phyloP scores from a whole-genome alignment of 1,140 invertebrate genomes.

The Temnothorax curvispinosus region DNA sequence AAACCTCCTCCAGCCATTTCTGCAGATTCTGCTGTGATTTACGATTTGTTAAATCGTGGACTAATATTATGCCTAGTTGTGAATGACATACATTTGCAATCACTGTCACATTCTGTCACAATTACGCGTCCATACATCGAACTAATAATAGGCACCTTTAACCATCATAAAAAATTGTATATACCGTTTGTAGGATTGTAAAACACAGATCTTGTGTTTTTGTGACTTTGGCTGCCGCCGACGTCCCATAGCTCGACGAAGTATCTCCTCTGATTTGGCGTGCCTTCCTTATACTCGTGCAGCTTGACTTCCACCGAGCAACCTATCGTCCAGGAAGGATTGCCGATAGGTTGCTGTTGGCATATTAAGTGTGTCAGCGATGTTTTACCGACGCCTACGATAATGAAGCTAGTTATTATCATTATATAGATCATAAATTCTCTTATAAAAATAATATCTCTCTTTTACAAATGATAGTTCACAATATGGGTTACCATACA shows the following conservation, averaged over 20 bases:
- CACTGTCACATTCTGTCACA: conserved; percentile 18
- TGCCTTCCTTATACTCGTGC: conserved; percentile 98
- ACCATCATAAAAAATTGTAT: conserved; percentile 59
- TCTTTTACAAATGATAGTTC: not conserved
- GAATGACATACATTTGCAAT: conserved; percentile 60
- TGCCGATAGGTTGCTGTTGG: conserved; percentile 93
- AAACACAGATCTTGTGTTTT: conserved; percentile 96
- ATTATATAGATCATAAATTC: not conserved
- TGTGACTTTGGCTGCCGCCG: conserved; percentile 96
- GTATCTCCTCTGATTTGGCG: conserved; percentile 94
- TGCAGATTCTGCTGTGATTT: conserved; percentile 97
- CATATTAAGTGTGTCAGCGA: conserved; percentile 97
- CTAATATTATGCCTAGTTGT: conserved; percentile 93
- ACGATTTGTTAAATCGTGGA: conserved; percentile 98
- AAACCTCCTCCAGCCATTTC: conserved; percentile 96
- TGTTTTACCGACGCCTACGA: conserved; percentile 95
- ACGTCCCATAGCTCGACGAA: conserved; percentile 99
- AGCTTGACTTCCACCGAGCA: conserved; percentile 98
- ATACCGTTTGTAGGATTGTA: conserved; percentile 96
- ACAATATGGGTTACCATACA: not conserved
- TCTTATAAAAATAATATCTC: not conserved
- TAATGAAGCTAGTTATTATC: not conserved
- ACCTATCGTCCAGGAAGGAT: conserved; percentile 97
- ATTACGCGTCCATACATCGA: not conserved
- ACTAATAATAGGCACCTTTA: not conserved